Conservation (phyloP, 2,113 vertebrate genomes). For the Talpa occidentalis region DNA sequence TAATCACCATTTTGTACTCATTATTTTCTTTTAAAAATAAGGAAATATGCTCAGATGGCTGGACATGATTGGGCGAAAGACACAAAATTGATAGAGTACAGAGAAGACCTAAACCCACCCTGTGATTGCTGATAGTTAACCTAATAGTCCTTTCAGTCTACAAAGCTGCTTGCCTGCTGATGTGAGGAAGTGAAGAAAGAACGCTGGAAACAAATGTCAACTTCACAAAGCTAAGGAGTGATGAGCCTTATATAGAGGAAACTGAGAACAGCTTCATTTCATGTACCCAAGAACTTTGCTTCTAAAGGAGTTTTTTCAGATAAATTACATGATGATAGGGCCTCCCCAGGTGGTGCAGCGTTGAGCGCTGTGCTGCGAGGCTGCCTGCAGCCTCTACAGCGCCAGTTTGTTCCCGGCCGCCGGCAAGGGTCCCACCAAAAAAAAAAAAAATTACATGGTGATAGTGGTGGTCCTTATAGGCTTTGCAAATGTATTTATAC, state of each 20-base stretch:
- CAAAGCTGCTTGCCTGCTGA: background rate
- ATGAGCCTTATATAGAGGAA: background rate
- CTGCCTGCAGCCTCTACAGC: too few relatives aligned
- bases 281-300: background rate
- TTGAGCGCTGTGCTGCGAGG: too few relatives aligned
- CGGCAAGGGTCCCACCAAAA: too few relatives aligned
- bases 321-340: too few relatives aligned
- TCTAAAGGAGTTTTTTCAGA: background rate
- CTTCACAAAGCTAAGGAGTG: background rate
- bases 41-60: background rate
- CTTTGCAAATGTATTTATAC: too few relatives aligned
- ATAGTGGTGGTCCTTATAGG: too few relatives aligned
- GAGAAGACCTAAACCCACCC: background rate
- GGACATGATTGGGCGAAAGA: background rate
- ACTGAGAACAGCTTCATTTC: background rate
- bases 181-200: background rate
- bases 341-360: too few relatives aligned
- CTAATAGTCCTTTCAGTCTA: background rate
- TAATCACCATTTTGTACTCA: background rate
- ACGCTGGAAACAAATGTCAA: background rate
- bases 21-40: conserved; percentile 15
- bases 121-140: background rate
- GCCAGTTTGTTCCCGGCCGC: too few relatives aligned
- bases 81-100: background rate
- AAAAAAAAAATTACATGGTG: too few relatives aligned